Percentiles rank a stretch among this genome's conserved stretches.
Conservation (phyloP, 2,797 vertebrate genomes). For the Halcyon chelicuti region DNA sequence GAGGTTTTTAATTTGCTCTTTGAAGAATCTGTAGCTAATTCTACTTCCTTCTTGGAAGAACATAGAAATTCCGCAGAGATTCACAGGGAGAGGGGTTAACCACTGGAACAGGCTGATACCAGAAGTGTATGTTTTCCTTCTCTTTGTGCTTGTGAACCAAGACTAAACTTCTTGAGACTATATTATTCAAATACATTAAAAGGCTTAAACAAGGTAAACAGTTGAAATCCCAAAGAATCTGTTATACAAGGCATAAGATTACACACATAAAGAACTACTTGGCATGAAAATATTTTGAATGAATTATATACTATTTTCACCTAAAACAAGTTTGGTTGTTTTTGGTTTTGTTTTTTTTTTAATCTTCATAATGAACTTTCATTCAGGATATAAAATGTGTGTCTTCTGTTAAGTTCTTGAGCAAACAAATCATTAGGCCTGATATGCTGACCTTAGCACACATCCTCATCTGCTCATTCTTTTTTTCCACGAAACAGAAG, state of each 20-base stretch:
- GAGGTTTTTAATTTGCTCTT: not conserved
- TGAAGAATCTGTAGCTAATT: not conserved
- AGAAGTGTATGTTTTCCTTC: not conserved
- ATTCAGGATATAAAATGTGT: not conserved
- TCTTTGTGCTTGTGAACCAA: not conserved
- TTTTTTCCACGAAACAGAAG: not conserved
- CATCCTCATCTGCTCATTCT: not conserved
- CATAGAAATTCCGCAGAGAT: not conserved
- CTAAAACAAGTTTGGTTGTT: not conserved
- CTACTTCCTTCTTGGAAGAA: not conserved
- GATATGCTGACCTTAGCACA: not conserved
- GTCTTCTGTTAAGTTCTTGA: not conserved
- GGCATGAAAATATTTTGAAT: not conserved
- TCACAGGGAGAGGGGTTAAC: not conserved
- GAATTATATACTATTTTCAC: not conserved
- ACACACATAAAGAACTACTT: not conserved
- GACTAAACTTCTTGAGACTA: not conserved
- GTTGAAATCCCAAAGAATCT: not conserved
- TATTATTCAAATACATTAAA: not conserved
- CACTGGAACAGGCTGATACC: not conserved
- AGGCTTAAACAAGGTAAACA: not conserved
- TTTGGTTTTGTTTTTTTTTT: not conserved
- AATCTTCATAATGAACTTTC: not conserved
- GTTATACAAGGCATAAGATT: not conserved
- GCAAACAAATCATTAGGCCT: not conserved